A percentile compares a stretch with the other conserved stretches of the same genome.
These are phyloP conservation scores for Helarctos malayanus DNA, from an alignment of 2,797 vertebrate genomes.

Conservation along the genomic window DNA sequence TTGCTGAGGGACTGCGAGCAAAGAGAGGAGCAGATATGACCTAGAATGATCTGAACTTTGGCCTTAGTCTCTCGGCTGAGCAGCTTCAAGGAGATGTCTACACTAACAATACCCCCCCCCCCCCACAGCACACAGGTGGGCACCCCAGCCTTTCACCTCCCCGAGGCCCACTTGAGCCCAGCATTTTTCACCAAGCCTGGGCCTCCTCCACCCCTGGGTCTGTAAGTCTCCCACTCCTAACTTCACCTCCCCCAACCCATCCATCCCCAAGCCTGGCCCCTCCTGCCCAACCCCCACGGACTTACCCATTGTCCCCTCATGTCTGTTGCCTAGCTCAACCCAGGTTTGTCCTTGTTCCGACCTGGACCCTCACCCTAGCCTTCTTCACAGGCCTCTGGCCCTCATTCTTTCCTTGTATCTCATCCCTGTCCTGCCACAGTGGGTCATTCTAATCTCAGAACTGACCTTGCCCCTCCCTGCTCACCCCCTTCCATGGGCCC, in stretches of 20 bases:
- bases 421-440: no score
- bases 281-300: not conserved
- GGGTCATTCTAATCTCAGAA: no score
- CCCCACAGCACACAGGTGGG: not conserved
- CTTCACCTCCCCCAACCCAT: not conserved
- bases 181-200: not conserved
- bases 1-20: not conserved
- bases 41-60: not conserved
- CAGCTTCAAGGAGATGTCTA: not conserved
- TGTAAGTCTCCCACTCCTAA: not conserved
- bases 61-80: not conserved
- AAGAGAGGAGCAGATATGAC: not conserved
- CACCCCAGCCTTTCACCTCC: not conserved
- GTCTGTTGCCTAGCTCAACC: no score
- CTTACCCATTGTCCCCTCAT: not conserved
- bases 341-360: no score
- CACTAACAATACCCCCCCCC: not conserved
- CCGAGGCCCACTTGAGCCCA: not conserved
- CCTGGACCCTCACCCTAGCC: no score
- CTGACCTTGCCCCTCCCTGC: no score
- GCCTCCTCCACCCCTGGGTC: not conserved
- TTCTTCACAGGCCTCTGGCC: no score
- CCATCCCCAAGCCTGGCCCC: not conserved
- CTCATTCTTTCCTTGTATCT: no score
- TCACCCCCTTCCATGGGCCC: no score